Evolutionary conservation across 2,888 invertebrate species (phyloP), one percentile per base, ranked within the genome.

Genomic region (Synanthedon myopaeformis): DNA sequence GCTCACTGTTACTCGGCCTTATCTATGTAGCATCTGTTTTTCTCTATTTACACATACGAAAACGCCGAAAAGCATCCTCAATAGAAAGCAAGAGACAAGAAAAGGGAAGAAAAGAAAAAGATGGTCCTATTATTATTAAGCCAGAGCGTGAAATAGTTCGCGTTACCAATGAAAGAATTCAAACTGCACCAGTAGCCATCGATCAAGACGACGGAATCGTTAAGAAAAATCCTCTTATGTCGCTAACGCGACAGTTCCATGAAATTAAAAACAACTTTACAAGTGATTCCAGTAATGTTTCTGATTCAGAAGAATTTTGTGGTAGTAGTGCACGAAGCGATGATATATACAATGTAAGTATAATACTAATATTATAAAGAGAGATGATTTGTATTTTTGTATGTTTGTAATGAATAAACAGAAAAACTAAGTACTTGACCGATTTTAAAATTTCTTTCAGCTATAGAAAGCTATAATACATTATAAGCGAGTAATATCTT

Each of bases 11-110:
- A n/a, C 85, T 96, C n/a, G 95, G 95, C 0, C 88, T 96, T 41
- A 93, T 96, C 63, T 96, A 96, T 76, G 93, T 96, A 14, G 93
- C 94, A 0, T 95, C 95, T 4, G 94, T 96, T 19, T 93, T 95
- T 57, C 88, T 96, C 12, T 96, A 95, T 70, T 75, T 96, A 51
- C 94, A 94, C 72, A 90, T 94, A 59, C 89, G 93, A 64, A 93
- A 91, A 75, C 88, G 91, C 48, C 89, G 91, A 61, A 82, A 72
- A 69, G 86, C 69, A 61, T 71, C 87, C 61, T 76, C 88, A 58
- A 71, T 88, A 72, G 79, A 89, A 78, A 62, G 83, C 70, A 75
- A 84, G 63, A 74, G 74, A 67, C 71, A 72, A 63, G 55, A 76
- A 1, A 84, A 80, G 60, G 76, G 75, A 12, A 57, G 82, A 23